Conservation (phyloP, 2,113 vertebrate species). For the Gnathonemus echidnorhynchus region DNA sequence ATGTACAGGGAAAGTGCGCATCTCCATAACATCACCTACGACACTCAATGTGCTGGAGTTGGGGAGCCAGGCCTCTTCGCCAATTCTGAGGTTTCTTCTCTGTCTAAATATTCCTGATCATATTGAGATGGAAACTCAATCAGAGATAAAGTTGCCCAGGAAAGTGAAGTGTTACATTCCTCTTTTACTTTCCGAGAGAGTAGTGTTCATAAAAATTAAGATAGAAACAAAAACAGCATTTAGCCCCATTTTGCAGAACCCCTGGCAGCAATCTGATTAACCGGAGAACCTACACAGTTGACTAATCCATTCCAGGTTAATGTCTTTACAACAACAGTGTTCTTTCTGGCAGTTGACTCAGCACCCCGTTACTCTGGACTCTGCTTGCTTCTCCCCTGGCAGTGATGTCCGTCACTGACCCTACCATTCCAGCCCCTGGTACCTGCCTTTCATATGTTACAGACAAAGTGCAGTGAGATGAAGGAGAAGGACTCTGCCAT, state of each 20-base stretch:
- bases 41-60: not conserved
- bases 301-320: not conserved
- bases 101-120: not conserved
- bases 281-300: not conserved
- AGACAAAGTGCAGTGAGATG: not conserved
- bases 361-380: not conserved
- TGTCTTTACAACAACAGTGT: not conserved
- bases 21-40: not conserved
- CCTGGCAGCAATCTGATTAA: not conserved
- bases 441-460: not conserved
- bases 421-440: not conserved
- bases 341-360: not conserved
- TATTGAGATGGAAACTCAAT: not conserved
- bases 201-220: not conserved
- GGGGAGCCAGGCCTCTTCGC: not conserved
- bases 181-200: not conserved
- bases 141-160: not conserved
- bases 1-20: not conserved
- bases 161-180: not conserved
- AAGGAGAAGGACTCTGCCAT: not conserved
- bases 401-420: not conserved
- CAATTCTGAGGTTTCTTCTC: not conserved
- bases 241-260: not conserved
- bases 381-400: not conserved
- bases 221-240: not conserved